Base-by-base conservation (phyloP, 2,888 invertebrate genomes). In the Ommatoiulus sabulosus region DNA sequence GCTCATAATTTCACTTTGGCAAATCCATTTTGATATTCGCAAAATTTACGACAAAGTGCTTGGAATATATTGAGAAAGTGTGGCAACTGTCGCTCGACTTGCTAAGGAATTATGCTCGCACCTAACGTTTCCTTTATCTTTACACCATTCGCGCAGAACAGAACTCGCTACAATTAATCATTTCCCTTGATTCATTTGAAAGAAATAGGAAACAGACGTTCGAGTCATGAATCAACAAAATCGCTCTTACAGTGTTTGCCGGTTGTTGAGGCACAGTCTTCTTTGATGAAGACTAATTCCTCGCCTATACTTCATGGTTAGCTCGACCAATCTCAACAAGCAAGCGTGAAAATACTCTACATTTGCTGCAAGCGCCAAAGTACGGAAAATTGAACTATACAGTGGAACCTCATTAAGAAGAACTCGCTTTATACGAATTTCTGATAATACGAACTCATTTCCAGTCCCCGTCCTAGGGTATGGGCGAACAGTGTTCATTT, bases 161-260 rank as follows among this genome's bases (percentile, higher is more conserved):
- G n/a, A 63, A 63, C 20, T 17, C 72, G n/a, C 12, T 8, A 72
- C 72, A 72, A 72, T 52, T 52, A 52, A 52, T 72, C 72, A 72
- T 72, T 72, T 24, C 24, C 8, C 24, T 72, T 72, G 72, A 72
- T 72, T 72, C 24, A 72, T 72, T 72, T 72, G 72, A 24, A 24
- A 24, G 72, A 72, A 72, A 72, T 72, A 12, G 72, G 72, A 72
- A 72, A 72, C 72, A 72, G 24, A 72, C 72, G 24, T 24, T n/a
- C 72, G 24, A 24, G 72, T 10, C 72, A 72, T 72, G 72, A 72
- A 72, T 72, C 72, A 72, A 24, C 72, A 72, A 72, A 72, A 72
- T 72, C 24, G 72, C 24, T 20, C 63, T 63, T 20, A 20, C 20
- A 20, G 63, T n/a, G n/a, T 63, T 63, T 63, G 20, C 63, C 63